phyloP scores from a whole-genome alignment of 2,113 vertebrate species.

The Amphiprion ocellaris region DNA sequence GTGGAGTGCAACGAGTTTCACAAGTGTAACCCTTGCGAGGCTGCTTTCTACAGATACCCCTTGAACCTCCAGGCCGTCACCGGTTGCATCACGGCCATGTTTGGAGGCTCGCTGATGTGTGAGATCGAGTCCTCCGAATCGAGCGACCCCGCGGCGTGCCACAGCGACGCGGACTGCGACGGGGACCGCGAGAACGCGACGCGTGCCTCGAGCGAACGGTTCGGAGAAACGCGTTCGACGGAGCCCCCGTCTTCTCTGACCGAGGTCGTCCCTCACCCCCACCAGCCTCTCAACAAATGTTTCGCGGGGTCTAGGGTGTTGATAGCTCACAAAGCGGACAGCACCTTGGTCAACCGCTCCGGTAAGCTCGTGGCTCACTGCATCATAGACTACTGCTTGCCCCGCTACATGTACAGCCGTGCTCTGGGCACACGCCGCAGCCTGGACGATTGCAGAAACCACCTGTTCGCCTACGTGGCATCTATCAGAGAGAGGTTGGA shows the following conservation, averaged over 20 bases:
- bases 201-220: too few species aligned
- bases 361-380: constrained; percentile 8
- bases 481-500: neutral
- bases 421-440: too few species aligned
- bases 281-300: neutral
- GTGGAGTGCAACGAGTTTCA: neutral
- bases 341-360: neutral
- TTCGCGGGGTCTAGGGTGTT: neutral
- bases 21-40: constrained; percentile 18
- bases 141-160: too few species aligned
- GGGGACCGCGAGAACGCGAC: too few species aligned
- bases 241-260: too few species aligned
- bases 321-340: neutral
- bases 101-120: neutral
- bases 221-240: too few species aligned
- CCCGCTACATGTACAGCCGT: neutral
- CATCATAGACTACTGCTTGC: neutral
- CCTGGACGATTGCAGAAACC: too few species aligned
- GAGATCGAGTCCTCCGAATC: neutral
- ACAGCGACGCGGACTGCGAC: too few species aligned
- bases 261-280: neutral
- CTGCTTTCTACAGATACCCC: neutral
- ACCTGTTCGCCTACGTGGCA: fast-evolving
- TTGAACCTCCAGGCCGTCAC: neutral
- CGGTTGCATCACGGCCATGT: neutral